Evolutionary conservation across 1,140 invertebrate species (phyloP), one percentile per base, ranked within the genome.

Genomic region (Anadara kagoshimensis): DNA sequence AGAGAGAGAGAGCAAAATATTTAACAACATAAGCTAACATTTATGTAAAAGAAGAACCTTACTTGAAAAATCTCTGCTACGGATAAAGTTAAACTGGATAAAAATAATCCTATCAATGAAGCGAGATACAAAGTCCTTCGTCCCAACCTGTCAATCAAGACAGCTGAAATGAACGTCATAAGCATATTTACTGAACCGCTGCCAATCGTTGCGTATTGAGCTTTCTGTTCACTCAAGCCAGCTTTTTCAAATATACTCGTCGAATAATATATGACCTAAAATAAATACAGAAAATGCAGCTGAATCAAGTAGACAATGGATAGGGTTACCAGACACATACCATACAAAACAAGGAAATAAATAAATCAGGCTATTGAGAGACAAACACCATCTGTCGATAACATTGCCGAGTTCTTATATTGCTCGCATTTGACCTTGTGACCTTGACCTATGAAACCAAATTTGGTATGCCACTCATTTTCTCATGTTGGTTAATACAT

Each of bases 191-290:
- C 90, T 44, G 91, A 79, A 20, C 94, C 94, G 36, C 93, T 93
- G n/a, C 92, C 93, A 43, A 95, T 91, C 0, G 92, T 94, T 1
- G 93, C 94, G 79, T 93, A 93, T 84, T 94, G 92, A 7, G 93
- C 90, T 12, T 86, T 88, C 24, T 75, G 45, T 11, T 81, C 79
- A 3, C 89, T 89, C 18, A 95, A 84, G 2, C 92, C 92, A n/a
- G 94, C 93, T 47, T 86, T 87, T 75, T 88, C 80, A 85, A 95
- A 95, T 74, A 95, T 95, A 8, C 86, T 87, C 26, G 92, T 91
- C 0, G 94, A 95, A 86, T 95, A 96, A 86, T 94, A 95, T 88
- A 95, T 95, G 22, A 96, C 93, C 93, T 94, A 85, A 45, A 78
- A 73, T 5, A 79, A 82, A 66, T 59, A 58, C n/a, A n/a, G n/a